Evolutionary conservation across 2,113 vertebrate genomes (phyloP).

Genomic region (Neomonachus schauinslandi): DNA sequence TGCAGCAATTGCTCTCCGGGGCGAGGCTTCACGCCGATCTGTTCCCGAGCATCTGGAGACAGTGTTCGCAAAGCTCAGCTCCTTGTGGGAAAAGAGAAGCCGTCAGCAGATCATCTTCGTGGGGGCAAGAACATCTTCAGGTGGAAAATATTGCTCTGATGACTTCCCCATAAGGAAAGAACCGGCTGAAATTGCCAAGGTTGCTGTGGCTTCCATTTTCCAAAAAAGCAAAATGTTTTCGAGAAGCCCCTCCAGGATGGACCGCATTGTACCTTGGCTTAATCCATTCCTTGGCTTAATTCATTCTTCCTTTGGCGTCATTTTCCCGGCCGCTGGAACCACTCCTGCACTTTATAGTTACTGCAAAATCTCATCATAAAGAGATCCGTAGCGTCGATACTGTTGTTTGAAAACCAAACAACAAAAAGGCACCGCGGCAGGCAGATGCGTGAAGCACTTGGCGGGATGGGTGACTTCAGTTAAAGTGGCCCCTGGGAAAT

Average conservation of each 20-base stretch:
- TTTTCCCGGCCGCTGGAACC: not conserved
- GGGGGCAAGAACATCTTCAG: not conserved
- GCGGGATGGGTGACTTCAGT: not conserved
- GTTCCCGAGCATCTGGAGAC: not conserved
- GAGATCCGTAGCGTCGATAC: not conserved
- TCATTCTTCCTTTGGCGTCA: not conserved
- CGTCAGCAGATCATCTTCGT: not conserved
- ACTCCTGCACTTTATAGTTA: not conserved
- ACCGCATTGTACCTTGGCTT: not conserved
- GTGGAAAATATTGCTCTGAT: constrained; percentile 25
- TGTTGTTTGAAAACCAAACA: not conserved
- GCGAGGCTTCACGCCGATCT: not conserved
- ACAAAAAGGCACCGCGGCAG: not conserved
- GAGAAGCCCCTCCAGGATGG: not conserved
- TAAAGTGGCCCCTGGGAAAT: not conserved
- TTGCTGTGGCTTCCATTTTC: not conserved
- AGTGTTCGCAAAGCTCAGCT: not conserved
- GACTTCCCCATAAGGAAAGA: not conserved
- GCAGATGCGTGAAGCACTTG: not conserved
- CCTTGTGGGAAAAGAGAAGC: not conserved
- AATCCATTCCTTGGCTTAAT: not conserved
- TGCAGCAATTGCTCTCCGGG: not conserved
- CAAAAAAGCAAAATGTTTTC: not conserved
- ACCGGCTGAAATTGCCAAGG: not conserved
- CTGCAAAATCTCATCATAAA: not conserved